Evolutionary conservation across 2,797 vertebrate genomes (phyloP).

Genomic region (Tokudaia muenninki): DNA sequence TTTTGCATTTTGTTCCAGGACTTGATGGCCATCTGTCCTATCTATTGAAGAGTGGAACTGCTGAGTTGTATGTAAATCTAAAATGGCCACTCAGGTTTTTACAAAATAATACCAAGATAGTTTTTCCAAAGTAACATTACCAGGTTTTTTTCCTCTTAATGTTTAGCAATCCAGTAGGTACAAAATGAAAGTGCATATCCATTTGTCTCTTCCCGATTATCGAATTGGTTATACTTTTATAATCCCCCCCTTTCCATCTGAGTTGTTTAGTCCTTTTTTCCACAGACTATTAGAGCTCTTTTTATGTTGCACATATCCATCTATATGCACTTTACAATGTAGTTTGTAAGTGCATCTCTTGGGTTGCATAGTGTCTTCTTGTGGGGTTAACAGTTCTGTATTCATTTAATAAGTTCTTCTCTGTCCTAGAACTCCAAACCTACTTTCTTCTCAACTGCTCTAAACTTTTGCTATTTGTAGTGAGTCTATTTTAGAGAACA

Average conservation of each 20-base stretch:
- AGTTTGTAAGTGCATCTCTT: neutral
- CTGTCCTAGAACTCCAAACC: neutral
- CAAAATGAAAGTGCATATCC: slow-evolving; percentile 36
- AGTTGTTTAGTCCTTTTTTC: neutral
- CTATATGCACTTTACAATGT: neutral
- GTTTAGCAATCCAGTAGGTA: neutral
- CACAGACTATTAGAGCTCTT: neutral
- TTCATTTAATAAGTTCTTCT: neutral
- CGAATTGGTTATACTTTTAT: neutral
- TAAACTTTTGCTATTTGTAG: neutral
- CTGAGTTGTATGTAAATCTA: neutral
- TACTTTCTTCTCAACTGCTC: neutral
- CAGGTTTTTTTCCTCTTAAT: neutral
- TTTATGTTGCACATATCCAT: neutral
- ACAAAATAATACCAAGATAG: neutral
- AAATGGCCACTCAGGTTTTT: slow-evolving; percentile 13
- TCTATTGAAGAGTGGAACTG: neutral
- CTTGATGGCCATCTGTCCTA: neutral
- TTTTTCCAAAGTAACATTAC: neutral
- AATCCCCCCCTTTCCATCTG: neutral
- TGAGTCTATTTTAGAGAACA: neutral
- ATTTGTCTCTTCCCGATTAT: neutral
- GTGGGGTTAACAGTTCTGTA: neutral
- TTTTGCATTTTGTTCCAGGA: neutral
- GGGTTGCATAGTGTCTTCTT: slow-evolving; percentile 13